Conservation (phyloP, 2,797 vertebrate genomes). For the Thunnus albacares region DNA sequence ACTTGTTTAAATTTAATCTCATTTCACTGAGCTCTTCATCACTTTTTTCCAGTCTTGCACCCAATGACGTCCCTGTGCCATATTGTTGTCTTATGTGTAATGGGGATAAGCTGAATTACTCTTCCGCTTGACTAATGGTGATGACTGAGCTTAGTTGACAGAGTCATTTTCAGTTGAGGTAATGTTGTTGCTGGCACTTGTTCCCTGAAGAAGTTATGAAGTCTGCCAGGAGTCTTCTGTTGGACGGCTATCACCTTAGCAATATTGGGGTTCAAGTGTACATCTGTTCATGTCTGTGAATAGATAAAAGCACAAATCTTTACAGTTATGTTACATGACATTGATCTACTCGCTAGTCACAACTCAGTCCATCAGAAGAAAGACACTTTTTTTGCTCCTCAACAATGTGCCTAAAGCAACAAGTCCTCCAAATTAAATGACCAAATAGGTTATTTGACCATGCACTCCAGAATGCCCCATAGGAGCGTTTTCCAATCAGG, state of each 20-base stretch:
- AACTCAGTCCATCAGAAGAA: not conserved
- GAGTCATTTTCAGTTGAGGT: constrained; percentile 59
- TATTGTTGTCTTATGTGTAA: constrained; percentile 76
- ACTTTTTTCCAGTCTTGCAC: constrained; percentile 39
- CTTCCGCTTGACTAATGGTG: constrained; percentile 75
- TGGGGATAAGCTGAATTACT: constrained; percentile 75
- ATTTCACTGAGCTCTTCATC: constrained; percentile 79
- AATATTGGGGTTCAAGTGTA: constrained; percentile 14
- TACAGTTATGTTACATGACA: not conserved
- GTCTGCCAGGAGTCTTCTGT: constrained; percentile 27
- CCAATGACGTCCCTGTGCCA: constrained; percentile 67
- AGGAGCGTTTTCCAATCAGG: no score
- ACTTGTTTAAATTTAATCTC: constrained; percentile 83
- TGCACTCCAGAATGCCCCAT: no score
- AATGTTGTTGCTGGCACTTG: constrained; percentile 54
- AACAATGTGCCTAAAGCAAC: not conserved
- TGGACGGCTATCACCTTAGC: constrained; percentile 27
- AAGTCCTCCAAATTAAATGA: no score
- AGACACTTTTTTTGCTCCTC: constrained; percentile 4
- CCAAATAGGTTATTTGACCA: no score
- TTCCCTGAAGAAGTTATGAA: constrained; percentile 57
- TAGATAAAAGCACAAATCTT: not conserved
- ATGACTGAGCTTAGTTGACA: constrained; percentile 70
- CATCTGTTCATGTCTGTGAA: constrained; percentile 45
- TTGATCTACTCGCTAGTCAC: not conserved